Conservation (phyloP, 2,113 vertebrate genomes). For the Mesembrinibis cayennensis region DNA sequence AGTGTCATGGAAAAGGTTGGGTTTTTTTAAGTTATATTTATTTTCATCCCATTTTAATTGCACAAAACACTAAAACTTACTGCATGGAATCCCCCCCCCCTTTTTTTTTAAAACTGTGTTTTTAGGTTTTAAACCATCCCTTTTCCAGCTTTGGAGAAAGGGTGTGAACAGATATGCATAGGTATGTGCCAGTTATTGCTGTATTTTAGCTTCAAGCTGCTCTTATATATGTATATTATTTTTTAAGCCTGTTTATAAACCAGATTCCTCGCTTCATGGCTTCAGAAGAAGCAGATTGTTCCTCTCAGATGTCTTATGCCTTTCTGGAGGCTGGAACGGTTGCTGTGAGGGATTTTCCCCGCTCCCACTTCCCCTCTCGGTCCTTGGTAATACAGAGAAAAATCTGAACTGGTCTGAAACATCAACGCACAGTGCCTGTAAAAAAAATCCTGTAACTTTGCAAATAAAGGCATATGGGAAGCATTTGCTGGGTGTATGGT, state of each 20-base stretch:
- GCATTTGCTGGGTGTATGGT: background rate
- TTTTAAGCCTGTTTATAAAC: slow-evolving; percentile 64
- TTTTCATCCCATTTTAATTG: slow-evolving; percentile 76
- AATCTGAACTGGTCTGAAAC: slow-evolving; percentile 6
- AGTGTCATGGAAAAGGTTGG: slow-evolving; percentile 69
- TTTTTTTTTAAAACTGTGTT: background rate
- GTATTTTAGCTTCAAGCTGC: slow-evolving; percentile 68
- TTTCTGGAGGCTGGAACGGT: slow-evolving; percentile 28
- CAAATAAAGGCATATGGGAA: slow-evolving; percentile 76
- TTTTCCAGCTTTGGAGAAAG: slow-evolving; percentile 17
- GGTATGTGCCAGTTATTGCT: slow-evolving; percentile 13
- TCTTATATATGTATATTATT: slow-evolving; percentile 41
- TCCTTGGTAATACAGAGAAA: slow-evolving; percentile 1
- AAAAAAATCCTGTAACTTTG: slow-evolving; percentile 40
- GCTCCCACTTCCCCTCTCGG: background rate
- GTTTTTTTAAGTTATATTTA: slow-evolving; percentile 80
- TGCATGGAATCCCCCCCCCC: slow-evolving; percentile 43
- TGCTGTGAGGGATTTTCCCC: slow-evolving; percentile 12
- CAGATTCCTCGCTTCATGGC: background rate
- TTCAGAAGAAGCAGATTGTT: slow-evolving; percentile 43
- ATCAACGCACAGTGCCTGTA: slow-evolving; percentile 60
- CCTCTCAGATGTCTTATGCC: slow-evolving; percentile 24
- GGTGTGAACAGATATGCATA: background rate
- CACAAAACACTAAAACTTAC: slow-evolving; percentile 81
- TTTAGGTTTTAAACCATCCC: slow-evolving; percentile 43